Percentiles rank a stretch among this genome's conserved stretches.
Evolutionary conservation across 2,113 vertebrate genomes (phyloP).

Genomic region (Terrapene triunguis): DNA sequence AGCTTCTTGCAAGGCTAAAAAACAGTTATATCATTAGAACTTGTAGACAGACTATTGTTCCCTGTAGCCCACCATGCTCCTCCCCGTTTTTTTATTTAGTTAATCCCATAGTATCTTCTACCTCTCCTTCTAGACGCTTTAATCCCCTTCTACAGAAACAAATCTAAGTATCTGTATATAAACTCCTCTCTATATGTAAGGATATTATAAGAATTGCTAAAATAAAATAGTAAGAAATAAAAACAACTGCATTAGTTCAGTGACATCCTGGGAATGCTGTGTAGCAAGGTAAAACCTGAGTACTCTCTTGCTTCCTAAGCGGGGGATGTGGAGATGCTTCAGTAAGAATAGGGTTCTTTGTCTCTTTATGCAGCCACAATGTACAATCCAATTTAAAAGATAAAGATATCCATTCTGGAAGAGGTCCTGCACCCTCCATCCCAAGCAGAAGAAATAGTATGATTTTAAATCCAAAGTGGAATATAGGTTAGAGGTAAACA

Average conservation of each 20-base stretch:
- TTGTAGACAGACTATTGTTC: background rate
- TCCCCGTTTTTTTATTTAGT: background rate
- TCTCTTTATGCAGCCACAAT: background rate
- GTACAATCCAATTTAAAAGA: background rate
- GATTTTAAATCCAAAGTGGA: background rate
- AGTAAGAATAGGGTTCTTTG: background rate
- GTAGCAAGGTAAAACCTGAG: background rate
- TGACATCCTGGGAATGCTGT: background rate
- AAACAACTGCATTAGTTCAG: background rate
- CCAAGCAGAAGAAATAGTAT: background rate
- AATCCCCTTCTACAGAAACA: background rate
- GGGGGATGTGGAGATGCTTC: background rate
- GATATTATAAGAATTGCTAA: background rate
- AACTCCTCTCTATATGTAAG: background rate
- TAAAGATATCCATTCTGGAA: background rate
- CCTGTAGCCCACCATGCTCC: background rate
- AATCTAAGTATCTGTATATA: background rate
- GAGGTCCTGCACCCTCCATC: background rate
- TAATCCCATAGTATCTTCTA: background rate
- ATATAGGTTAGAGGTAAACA: background rate
- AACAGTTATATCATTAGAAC: conserved; percentile 9
- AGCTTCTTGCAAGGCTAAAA: conserved; percentile 92
- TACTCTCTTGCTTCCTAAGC: background rate
- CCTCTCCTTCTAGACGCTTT: background rate
- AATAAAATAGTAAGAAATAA: background rate